phyloP scores from a whole-genome alignment of 92 coral and sea anemone species.

The Porites rus region DNA sequence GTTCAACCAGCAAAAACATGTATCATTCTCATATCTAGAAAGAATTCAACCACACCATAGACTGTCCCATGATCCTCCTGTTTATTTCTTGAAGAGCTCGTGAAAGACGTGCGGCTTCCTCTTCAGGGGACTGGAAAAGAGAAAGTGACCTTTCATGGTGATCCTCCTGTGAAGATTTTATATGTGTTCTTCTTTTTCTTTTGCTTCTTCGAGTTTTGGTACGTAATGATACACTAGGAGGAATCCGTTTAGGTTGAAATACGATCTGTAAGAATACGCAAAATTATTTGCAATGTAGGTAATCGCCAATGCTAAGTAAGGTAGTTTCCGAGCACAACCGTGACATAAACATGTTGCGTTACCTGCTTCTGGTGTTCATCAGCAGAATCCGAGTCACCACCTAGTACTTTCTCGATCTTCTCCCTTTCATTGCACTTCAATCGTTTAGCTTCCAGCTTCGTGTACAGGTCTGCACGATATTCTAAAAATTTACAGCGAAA shows the following conservation, averaged over 20 bases:
- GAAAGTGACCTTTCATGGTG: constrained; percentile 5
- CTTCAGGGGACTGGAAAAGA: constrained; percentile 27
- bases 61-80: constrained; percentile 47
- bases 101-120: constrained; percentile 30
- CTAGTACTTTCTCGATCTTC: neutral
- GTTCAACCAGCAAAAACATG: no score
- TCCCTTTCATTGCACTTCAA: constrained; percentile 21
- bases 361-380: constrained; percentile 35
- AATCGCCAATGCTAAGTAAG: no score
- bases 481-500: constrained; percentile 2
- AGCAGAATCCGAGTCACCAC: constrained; percentile 1
- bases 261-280: neutral
- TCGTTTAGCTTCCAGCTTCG: constrained; percentile 42
- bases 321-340: no score
- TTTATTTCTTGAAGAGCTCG: constrained; percentile 61
- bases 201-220: constrained; percentile 5
- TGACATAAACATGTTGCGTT: neutral
- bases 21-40: neutral
- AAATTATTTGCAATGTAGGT: neutral
- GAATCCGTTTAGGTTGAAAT: neutral
- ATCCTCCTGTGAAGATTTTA: neutral
- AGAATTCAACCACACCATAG: constrained; percentile 35
- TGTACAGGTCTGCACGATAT: constrained; percentile 58
- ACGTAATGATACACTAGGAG: neutral
- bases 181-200: constrained; percentile 9